phyloP scores from a whole-genome alignment of 2,888 invertebrate genomes.

The Romanomermis culicivorax region DNA sequence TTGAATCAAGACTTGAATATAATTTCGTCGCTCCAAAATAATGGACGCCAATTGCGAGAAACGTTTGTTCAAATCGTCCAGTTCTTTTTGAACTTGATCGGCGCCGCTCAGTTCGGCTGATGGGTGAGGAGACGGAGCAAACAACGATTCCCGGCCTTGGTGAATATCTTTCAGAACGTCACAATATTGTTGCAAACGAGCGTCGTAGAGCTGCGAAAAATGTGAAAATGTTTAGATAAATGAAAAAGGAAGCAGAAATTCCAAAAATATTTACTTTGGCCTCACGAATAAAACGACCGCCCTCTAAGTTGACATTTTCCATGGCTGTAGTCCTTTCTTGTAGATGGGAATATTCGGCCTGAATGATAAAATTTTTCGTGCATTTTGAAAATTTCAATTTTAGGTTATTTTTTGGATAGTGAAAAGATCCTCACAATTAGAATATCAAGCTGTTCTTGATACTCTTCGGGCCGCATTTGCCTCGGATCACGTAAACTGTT shows the following conservation, averaged over 20 bases:
- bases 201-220: slow-evolving; percentile 52
- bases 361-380: slow-evolving; percentile 26
- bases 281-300: slow-evolving; percentile 82
- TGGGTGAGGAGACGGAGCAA: background rate
- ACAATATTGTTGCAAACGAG: slow-evolving; percentile 58
- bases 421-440: slow-evolving; percentile 15
- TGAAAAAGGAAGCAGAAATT: background rate
- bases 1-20: slow-evolving; percentile 25
- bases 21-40: slow-evolving; percentile 27
- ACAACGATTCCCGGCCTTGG: slow-evolving; percentile 15
- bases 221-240: background rate
- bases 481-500: slow-evolving; percentile 23
- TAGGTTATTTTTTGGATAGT: too few relatives aligned
- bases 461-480: slow-evolving; percentile 22
- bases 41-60: slow-evolving; percentile 26
- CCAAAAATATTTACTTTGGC: slow-evolving; percentile 54
- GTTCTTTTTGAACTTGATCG: slow-evolving; percentile 22
- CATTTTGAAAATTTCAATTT: too few relatives aligned
- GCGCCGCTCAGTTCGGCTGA: background rate
- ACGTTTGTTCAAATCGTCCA: slow-evolving; percentile 26
- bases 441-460: slow-evolving; percentile 24
- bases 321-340: slow-evolving; percentile 79
- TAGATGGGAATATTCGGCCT: slow-evolving; percentile 76
- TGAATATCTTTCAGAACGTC: slow-evolving; percentile 42
- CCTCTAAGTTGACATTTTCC: slow-evolving; percentile 80